A percentile compares a stretch with the other conserved stretches of the same genome.
These are phyloP conservation scores for Microtus richardsoni DNA, from an alignment of 2,113 vertebrate species.

Conservation along the genomic window DNA sequence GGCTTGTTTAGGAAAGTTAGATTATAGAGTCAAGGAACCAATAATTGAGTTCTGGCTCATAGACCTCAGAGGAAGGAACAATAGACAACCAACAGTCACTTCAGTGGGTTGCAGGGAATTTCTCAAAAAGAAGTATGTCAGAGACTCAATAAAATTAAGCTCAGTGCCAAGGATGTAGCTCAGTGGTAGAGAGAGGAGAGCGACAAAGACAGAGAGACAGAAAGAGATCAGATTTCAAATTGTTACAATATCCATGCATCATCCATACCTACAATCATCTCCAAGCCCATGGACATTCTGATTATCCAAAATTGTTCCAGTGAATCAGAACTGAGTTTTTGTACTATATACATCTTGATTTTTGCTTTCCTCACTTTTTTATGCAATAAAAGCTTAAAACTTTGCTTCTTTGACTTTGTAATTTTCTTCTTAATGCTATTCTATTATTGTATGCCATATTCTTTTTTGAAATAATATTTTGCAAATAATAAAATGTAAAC, in stretches of 20 bases:
- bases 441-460: not conserved
- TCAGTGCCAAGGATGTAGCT: not conserved
- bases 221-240: not conserved
- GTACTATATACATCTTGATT: not conserved
- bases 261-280: no score
- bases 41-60: not conserved
- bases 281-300: not conserved
- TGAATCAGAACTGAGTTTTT: not conserved
- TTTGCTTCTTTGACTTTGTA: not conserved
- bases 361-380: not conserved
- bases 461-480: constrained; percentile 20
- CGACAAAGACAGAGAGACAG: not conserved
- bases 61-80: not conserved
- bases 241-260: no score
- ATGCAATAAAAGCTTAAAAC: not conserved
- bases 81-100: not conserved
- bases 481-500: not conserved
- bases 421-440: not conserved
- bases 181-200: not conserved
- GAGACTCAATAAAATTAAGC: constrained; percentile 9
- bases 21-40: not conserved
- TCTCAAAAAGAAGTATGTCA: not conserved
- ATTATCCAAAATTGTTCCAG: not conserved
- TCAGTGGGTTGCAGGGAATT: not conserved
- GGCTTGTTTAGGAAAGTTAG: not conserved